Percentiles rank a stretch among this genome's conserved stretches.
Evolutionary conservation across 2,888 invertebrate species (phyloP).

Genomic region (Malthinus flaveolus): DNA sequence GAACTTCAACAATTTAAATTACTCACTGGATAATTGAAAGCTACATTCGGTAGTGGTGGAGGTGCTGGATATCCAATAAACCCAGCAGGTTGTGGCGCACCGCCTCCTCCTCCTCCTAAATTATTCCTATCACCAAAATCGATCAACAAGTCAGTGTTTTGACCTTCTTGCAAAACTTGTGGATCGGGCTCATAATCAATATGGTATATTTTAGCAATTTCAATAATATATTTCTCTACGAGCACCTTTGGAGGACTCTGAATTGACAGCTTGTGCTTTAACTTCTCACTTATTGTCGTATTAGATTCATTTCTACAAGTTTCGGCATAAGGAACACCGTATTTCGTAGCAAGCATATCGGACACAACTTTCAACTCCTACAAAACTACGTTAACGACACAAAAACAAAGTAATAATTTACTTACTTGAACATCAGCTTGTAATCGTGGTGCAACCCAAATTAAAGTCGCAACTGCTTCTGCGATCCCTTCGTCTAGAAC

Average conservation of each 20-base stretch:
- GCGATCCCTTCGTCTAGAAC: constrained; percentile 93
- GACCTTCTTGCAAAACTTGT: constrained; percentile 81
- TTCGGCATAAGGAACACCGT: constrained; percentile 91
- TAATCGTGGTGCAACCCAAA: constrained; percentile 96
- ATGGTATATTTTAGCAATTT: constrained; percentile 95
- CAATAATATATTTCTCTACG: constrained; percentile 92
- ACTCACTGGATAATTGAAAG: constrained; percentile 70
- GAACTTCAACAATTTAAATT: neutral
- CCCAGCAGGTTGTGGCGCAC: constrained; percentile 73
- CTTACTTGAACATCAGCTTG: constrained; percentile 77
- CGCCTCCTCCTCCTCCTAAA: constrained; percentile 57
- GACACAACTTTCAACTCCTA: constrained; percentile 77
- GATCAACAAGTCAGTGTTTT: constrained; percentile 52
- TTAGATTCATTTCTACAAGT: constrained; percentile 82
- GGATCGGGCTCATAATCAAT: constrained; percentile 95
- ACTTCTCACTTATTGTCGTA: constrained; percentile 83
- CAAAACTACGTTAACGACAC: constrained; percentile 13
- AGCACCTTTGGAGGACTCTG: constrained; percentile 95
- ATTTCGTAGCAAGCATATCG: constrained; percentile 87
- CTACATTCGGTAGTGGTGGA: constrained; percentile 65
- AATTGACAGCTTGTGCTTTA: constrained; percentile 90
- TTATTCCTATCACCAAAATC: constrained; percentile 68
- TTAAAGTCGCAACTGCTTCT: constrained; percentile 92
- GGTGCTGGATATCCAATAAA: constrained; percentile 81
- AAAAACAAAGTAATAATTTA: neutral